Percentiles rank a stretch among this genome's conserved stretches.
phyloP scores from a whole-genome alignment of 2,797 vertebrate genomes.

The Pangasius krempfi region DNA sequence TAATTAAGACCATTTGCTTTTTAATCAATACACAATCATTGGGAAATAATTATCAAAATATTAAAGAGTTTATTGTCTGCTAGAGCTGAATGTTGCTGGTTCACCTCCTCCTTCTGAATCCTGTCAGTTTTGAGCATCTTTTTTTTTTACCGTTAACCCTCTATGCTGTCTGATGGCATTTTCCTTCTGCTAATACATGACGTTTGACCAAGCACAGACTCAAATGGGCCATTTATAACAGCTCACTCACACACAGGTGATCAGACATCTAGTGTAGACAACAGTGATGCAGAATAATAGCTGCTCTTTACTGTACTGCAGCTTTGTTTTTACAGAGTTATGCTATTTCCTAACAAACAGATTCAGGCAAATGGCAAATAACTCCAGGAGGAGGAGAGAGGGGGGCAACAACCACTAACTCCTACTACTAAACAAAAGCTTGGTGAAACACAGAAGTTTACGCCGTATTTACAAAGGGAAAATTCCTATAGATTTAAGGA shows the following conservation, averaged over 20 bases:
- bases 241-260: slow-evolving; percentile 5
- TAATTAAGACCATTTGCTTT: background rate
- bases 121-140: slow-evolving; percentile 61
- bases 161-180: slow-evolving; percentile 39
- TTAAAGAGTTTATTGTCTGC: background rate
- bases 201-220: slow-evolving; percentile 4
- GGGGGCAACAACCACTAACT: background rate
- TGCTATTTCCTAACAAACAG: background rate
- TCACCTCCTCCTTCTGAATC: background rate
- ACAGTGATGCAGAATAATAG: background rate
- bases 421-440: background rate
- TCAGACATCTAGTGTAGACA: background rate
- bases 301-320: background rate
- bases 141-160: slow-evolving; percentile 56
- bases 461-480: background rate
- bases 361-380: background rate
- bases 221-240: background rate
- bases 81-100: too few species aligned
- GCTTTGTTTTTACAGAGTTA: background rate
- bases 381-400: background rate
- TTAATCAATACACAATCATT: background rate
- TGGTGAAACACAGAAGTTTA: background rate
- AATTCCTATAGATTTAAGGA: background rate
- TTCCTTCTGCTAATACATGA: slow-evolving; percentile 34
- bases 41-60: background rate